These are phyloP conservation scores for Riparia riparia DNA, from an alignment of 2,113 vertebrate species.

Conservation along the genomic window DNA sequence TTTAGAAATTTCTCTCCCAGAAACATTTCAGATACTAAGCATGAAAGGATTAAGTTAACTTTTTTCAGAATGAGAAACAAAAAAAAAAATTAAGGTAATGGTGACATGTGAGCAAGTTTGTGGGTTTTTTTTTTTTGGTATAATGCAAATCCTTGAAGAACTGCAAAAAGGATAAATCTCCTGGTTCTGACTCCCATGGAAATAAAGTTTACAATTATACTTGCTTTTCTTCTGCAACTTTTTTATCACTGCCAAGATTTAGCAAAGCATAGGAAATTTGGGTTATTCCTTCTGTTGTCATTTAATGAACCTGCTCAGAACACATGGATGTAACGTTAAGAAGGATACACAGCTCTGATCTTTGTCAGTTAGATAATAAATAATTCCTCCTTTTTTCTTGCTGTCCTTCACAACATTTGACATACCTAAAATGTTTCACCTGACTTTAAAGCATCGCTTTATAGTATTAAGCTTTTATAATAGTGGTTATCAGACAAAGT, in stretches of 20 bases:
- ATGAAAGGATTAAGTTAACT: not conserved
- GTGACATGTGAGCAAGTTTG: rapidly evolving
- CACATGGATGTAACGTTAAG: not conserved
- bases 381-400: not conserved
- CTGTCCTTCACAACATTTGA: not conserved
- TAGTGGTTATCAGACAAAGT: not conserved
- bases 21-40: not conserved
- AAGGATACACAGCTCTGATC: not conserved
- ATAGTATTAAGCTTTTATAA: not conserved
- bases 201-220: not conserved
- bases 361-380: not conserved
- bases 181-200: not conserved
- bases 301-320: not conserved
- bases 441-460: not conserved
- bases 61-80: not conserved
- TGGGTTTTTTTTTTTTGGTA: not conserved
- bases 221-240: not conserved
- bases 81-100: not conserved
- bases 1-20: not conserved
- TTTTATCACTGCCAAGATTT: not conserved
- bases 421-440: not conserved
- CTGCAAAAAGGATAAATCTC: not conserved
- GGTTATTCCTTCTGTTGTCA: not conserved
- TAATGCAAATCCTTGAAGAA: not conserved
- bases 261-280: not conserved